Conservation (phyloP, 37 sponge, comb jelly and placozoan genomes). For the Lycopodina hypogea region DNA sequence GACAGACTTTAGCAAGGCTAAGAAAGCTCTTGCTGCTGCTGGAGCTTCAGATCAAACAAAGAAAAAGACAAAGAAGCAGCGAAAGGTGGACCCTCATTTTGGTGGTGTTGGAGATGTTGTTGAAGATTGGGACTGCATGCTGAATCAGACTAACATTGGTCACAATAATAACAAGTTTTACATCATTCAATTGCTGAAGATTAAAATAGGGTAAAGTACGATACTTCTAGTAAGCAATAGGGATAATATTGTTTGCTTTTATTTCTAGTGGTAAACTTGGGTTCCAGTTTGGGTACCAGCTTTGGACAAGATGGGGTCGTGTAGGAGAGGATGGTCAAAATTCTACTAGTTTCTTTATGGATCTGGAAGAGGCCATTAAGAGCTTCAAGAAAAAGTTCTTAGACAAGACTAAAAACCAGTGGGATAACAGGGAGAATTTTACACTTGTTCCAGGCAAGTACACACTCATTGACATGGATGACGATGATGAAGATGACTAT, state of each 20-base stretch:
- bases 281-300: neutral
- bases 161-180: slow-evolving; percentile 96
- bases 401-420: slow-evolving; percentile 86
- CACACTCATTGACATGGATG: slow-evolving; percentile 85
- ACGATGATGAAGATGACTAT: too few species aligned
- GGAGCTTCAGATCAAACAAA: slow-evolving; percentile 8
- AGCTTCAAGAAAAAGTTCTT: slow-evolving; percentile 82
- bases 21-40: slow-evolving; percentile 17
- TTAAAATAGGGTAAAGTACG: neutral
- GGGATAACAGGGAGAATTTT: slow-evolving; percentile 81
- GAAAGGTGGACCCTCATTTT: neutral
- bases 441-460: slow-evolving; percentile 73
- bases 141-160: slow-evolving; percentile 90
- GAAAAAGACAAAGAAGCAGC: slow-evolving; percentile 5
- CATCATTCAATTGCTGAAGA: slow-evolving; percentile 71
- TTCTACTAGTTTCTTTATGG: slow-evolving; percentile 42
- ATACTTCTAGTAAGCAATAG: neutral
- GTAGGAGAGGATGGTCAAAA: slow-evolving; percentile 77
- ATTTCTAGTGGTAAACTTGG: too few species aligned
- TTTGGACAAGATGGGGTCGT: slow-evolving; percentile 54
- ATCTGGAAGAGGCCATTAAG: slow-evolving; percentile 32
- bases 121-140: slow-evolving; percentile 89
- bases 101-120: slow-evolving; percentile 23
- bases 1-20: slow-evolving; percentile 58
- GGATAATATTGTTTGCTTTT: too few species aligned